These are phyloP conservation scores for Dinocampus coccinellae DNA, from an alignment of 2,888 invertebrate genomes.

Conservation along the genomic window DNA sequence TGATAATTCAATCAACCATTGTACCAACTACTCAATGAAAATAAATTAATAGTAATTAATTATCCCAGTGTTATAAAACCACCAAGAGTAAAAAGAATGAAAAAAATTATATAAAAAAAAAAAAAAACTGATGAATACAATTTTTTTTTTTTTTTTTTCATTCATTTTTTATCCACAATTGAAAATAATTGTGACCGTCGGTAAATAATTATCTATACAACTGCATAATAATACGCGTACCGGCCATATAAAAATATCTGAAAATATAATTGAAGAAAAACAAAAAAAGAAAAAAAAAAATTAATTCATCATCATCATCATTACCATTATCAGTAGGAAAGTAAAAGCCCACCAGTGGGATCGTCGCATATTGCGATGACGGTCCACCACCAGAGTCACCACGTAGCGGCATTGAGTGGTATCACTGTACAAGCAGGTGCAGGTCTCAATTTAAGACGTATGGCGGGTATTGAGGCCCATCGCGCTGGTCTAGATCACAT, in stretches of 20 bases:
- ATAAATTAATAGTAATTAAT: neutral
- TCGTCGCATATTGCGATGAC: conserved; percentile 65
- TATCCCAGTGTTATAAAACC: too few species aligned
- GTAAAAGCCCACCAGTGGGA: conserved; percentile 54
- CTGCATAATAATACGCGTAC: conserved; percentile 63
- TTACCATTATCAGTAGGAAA: neutral
- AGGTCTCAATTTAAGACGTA: conserved; percentile 64
- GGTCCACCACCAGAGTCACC: conserved; percentile 68
- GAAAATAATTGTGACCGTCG: conserved; percentile 44
- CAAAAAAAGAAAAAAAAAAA: too few species aligned
- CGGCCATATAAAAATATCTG: conserved; percentile 60
- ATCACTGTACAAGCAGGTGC: conserved; percentile 55
- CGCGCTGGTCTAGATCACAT: conserved; percentile 49
- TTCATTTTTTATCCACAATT: neutral
- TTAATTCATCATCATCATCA: too few species aligned
- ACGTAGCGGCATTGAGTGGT: conserved; percentile 67
- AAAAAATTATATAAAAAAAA: neutral
- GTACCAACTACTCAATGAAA: neutral
- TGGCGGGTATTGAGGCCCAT: conserved; percentile 61
- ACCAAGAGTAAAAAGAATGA: neutral
- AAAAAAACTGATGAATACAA: too few species aligned
- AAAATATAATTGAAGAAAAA: too few species aligned
- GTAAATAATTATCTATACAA: conserved; percentile 64
- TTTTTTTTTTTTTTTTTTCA: too few species aligned
- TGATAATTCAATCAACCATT: neutral